These are phyloP conservation scores for Bombus confusus DNA, from an alignment of 1,140 invertebrate genomes.

Conservation along the genomic window DNA sequence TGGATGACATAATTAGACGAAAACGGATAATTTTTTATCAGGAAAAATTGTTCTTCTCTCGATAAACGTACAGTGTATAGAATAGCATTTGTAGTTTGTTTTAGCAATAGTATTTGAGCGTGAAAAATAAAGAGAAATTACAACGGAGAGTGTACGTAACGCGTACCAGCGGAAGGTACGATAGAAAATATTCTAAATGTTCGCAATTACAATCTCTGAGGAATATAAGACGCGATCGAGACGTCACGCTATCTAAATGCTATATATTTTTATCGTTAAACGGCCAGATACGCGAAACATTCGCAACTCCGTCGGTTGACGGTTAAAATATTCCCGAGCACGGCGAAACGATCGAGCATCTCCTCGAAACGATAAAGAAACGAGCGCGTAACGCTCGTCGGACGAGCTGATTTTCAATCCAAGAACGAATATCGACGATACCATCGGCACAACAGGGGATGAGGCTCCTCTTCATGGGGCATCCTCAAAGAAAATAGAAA, in stretches of 20 bases:
- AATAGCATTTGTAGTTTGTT: too few relatives aligned
- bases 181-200: neutral
- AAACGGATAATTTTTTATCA: too few relatives aligned
- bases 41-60: neutral
- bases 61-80: neutral
- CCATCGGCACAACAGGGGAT: slow-evolving; percentile 23
- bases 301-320: too few relatives aligned
- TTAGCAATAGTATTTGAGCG: neutral
- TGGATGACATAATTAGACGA: neutral
- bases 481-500: slow-evolving; percentile 32
- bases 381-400: slow-evolving; percentile 21
- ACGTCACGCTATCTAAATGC: neutral
- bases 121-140: neutral
- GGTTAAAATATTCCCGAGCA: slow-evolving; percentile 2
- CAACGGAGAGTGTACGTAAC: neutral
- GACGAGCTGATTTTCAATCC: slow-evolving; percentile 43
- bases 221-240: neutral
- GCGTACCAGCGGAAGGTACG: too few relatives aligned
- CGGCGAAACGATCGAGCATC: neutral
- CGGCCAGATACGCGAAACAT: neutral
- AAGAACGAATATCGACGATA: slow-evolving; percentile 48
- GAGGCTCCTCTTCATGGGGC: neutral
- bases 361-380: slow-evolving; percentile 17
- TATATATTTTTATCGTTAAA: neutral
- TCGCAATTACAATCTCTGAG: neutral